phyloP scores from a whole-genome alignment of 2,797 vertebrate species.

The Chromis chromis region DNA sequence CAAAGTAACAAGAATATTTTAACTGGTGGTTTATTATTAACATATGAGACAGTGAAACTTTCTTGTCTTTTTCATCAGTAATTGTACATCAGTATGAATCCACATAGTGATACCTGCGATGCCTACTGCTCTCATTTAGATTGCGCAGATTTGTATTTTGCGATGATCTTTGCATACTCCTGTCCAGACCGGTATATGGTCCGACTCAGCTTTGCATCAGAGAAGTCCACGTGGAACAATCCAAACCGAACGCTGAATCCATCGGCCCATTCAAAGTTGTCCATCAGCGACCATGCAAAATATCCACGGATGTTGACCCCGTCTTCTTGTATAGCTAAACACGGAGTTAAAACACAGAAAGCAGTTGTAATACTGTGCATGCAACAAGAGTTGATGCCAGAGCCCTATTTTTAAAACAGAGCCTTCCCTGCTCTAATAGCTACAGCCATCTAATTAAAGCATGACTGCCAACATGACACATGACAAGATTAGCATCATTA shows the following conservation, averaged over 20 bases:
- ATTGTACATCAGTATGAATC: background rate
- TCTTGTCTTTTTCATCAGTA: background rate
- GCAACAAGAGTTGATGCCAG: background rate
- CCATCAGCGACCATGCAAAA: conserved; percentile 87
- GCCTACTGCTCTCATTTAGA: conserved; percentile 1
- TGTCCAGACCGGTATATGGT: conserved; percentile 84
- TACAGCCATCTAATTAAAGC: conserved; percentile 17
- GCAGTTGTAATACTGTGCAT: background rate
- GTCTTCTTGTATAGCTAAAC: conserved; percentile 79
- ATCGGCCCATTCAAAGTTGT: conserved; percentile 88
- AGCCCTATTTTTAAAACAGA: background rate
- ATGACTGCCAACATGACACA: conserved; percentile 12
- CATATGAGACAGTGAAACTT: background rate
- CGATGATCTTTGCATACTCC: conserved; percentile 85
- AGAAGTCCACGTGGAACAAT: conserved; percentile 88
- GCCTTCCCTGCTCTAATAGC: background rate
- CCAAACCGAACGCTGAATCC: conserved; percentile 87
- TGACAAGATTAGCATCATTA: conserved; percentile 23
- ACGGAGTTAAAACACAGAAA: conserved; percentile 26
- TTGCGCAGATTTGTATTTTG: conserved; percentile 59
- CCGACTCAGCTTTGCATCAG: conserved; percentile 72
- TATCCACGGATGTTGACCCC: conserved; percentile 80
- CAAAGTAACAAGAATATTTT: background rate
- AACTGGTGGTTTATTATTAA: background rate
- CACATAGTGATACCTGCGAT: too few species aligned